Evolutionary conservation across 2,888 invertebrate genomes (phyloP).

Genomic region (Drosophila pseudotakahashii): DNA sequence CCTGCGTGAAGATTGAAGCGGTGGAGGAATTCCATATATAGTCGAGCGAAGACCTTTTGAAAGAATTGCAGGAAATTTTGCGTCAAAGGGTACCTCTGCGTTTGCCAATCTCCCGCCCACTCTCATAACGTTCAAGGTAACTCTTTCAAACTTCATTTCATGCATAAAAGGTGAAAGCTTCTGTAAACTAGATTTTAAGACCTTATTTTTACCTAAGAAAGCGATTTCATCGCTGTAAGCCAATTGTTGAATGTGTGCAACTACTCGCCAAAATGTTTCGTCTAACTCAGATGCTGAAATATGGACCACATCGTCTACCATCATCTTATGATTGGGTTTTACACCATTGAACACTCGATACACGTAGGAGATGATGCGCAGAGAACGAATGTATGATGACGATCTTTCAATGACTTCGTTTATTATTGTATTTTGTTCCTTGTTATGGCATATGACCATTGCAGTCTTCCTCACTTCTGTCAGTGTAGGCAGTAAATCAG

Average conservation of each 20-base stretch:
- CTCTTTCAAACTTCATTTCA: background rate
- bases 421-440: background rate
- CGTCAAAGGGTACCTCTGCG: too few relatives aligned
- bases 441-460: background rate
- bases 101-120: too few relatives aligned
- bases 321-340: background rate
- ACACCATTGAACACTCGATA: background rate
- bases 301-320: background rate
- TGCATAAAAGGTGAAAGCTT: background rate
- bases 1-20: background rate
- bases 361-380: background rate
- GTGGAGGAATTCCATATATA: background rate
- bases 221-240: background rate
- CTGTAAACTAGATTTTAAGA: background rate
- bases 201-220: background rate
- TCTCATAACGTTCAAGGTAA: too few relatives aligned
- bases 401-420: background rate
- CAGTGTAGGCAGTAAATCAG: background rate
- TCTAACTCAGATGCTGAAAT: background rate
- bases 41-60: background rate
- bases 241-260: too few relatives aligned
- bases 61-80: too few relatives aligned
- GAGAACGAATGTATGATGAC: background rate
- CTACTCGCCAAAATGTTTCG: too few relatives aligned
- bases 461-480: background rate